Percentiles rank a stretch among this genome's conserved stretches.
These are phyloP conservation scores for Athetis lepigone DNA, from an alignment of 2,888 invertebrate genomes.

Conservation along the genomic window DNA sequence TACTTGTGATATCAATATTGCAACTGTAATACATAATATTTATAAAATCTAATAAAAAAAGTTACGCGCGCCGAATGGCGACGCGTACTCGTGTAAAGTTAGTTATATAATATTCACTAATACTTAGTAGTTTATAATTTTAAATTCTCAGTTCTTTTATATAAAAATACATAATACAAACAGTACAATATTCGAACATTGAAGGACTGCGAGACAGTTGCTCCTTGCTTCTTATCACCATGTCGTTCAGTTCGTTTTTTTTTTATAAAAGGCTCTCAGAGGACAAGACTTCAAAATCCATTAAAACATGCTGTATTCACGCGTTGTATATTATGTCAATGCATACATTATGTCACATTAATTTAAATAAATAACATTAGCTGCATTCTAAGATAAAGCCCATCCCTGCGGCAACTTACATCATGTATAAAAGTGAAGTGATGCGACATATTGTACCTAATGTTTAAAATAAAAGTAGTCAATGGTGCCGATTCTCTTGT, in stretches of 20 bases:
- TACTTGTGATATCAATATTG: slow-evolving; percentile 53
- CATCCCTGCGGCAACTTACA: slow-evolving; percentile 56
- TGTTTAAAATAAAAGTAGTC: neutral
- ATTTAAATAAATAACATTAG: slow-evolving; percentile 40
- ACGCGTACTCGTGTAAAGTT: slow-evolving; percentile 50
- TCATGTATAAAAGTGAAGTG: slow-evolving; percentile 19
- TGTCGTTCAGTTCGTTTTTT: slow-evolving; percentile 5
- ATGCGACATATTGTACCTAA: neutral
- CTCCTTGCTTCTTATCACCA: slow-evolving; percentile 4
- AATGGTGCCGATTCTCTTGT: too few species aligned
- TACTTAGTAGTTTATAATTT: slow-evolving; percentile 59
- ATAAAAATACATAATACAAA: slow-evolving; percentile 70
- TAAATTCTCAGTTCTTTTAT: slow-evolving; percentile 70
- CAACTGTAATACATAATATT: slow-evolving; percentile 51
- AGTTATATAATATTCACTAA: slow-evolving; percentile 67
- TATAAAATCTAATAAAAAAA: slow-evolving; percentile 64
- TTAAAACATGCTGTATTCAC: slow-evolving; percentile 18
- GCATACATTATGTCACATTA: slow-evolving; percentile 7
- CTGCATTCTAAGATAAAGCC: slow-evolving; percentile 37
- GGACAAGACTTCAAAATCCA: slow-evolving; percentile 14
- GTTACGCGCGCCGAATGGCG: slow-evolving; percentile 34
- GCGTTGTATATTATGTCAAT: slow-evolving; percentile 7
- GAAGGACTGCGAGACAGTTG: slow-evolving; percentile 16
- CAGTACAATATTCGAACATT: slow-evolving; percentile 54
- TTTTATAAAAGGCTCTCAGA: slow-evolving; percentile 23